Evolutionary conservation across 2,797 vertebrate genomes (phyloP).

Genomic region (Sebastes oblongus): DNA sequence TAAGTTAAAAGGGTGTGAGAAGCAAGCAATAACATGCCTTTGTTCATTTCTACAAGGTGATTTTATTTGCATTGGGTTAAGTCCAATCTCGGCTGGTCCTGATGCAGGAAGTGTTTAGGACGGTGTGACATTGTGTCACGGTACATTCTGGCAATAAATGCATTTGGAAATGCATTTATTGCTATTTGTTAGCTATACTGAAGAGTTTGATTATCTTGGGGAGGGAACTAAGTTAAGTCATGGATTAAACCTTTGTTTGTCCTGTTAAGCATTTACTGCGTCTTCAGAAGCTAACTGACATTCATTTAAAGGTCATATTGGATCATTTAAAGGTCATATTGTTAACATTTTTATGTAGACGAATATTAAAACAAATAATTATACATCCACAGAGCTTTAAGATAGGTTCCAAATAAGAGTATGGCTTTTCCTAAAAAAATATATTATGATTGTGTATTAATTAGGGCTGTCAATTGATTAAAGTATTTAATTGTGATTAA

Average conservation of each 20-base stretch:
- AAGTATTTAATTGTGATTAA: too few relatives aligned
- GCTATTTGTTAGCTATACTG: background rate
- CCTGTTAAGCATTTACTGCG: background rate
- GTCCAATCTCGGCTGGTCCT: constrained; percentile 6
- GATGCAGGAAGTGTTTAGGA: background rate
- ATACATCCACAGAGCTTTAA: too few relatives aligned
- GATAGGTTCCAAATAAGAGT: too few relatives aligned
- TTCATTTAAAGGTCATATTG: background rate
- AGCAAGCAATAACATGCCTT: constrained; percentile 18
- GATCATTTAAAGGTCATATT: background rate
- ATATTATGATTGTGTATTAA: too few relatives aligned
- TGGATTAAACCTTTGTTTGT: background rate
- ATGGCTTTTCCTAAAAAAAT: too few relatives aligned
- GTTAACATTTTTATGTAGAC: too few relatives aligned
- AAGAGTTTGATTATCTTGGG: background rate
- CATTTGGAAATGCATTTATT: background rate
- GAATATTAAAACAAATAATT: too few relatives aligned
- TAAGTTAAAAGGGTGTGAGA: constrained; percentile 23
- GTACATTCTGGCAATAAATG: background rate
- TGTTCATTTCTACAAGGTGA: constrained; percentile 17
- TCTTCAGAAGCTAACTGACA: background rate
- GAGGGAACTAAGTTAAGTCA: background rate
- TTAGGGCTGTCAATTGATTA: too few relatives aligned
- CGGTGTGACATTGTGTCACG: background rate
- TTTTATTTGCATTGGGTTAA: constrained; percentile 29